phyloP scores from a whole-genome alignment of 2,888 invertebrate genomes.

The Macaria notata region DNA sequence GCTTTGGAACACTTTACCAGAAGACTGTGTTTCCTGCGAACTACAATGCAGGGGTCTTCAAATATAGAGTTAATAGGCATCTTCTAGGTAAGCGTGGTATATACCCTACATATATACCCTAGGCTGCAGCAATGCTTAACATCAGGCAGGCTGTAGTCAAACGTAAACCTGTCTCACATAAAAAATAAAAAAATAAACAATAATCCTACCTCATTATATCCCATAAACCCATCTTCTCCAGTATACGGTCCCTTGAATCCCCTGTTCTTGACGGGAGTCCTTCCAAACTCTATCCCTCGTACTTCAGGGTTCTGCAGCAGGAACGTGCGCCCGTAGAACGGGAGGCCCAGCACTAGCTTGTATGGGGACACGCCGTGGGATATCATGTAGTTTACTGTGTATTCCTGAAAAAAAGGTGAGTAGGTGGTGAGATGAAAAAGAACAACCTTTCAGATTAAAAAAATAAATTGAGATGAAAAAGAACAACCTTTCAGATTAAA shows the following conservation, averaged over 20 bases:
- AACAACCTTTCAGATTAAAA: too few relatives aligned
- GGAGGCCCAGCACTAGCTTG: constrained; percentile 91
- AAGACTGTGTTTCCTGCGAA: too few relatives aligned
- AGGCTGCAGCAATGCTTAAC: too few relatives aligned
- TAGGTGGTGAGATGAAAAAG: constrained; percentile 10
- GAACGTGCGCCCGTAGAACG: constrained; percentile 93
- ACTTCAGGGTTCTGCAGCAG: constrained; percentile 68
- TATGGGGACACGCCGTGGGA: constrained; percentile 87
- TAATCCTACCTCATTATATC: constrained; percentile 89
- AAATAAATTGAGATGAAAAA: constrained; percentile 11
- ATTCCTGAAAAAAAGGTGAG: constrained; percentile 78
- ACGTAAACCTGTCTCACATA: too few relatives aligned
- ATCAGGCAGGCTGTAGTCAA: too few relatives aligned
- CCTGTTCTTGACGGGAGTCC: constrained; percentile 71
- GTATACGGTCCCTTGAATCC: constrained; percentile 92
- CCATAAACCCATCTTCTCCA: constrained; percentile 91
- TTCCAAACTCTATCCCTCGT: constrained; percentile 75
- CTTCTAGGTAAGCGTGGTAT: too few relatives aligned
- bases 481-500: too few relatives aligned
- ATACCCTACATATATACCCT: too few relatives aligned
- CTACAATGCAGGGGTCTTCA: too few relatives aligned
- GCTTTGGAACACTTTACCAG: too few relatives aligned
- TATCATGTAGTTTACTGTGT: constrained; percentile 88
- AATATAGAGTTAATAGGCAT: too few relatives aligned
- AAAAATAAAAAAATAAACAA: too few relatives aligned